These are phyloP conservation scores for Dendroctonus ponderosae DNA, from an alignment of 1,140 invertebrate species.

Conservation along the genomic window DNA sequence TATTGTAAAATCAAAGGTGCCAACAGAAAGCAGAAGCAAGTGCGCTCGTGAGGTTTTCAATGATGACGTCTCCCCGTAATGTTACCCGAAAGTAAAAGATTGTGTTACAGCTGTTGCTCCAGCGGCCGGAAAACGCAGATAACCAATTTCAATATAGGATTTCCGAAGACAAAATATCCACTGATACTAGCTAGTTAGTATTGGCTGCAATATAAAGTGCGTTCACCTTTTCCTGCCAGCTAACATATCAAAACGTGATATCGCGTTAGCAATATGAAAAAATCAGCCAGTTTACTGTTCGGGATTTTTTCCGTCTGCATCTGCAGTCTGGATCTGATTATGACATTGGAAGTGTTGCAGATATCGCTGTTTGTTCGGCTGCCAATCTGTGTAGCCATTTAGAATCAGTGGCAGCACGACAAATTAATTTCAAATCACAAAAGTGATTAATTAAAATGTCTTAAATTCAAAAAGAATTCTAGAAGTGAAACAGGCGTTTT, in stretches of 20 bases:
- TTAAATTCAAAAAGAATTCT: no score
- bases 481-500: no score
- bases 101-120: slow-evolving; percentile 18
- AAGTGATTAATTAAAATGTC: no score
- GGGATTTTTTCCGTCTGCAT: slow-evolving; percentile 7
- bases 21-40: no score
- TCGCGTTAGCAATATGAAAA: slow-evolving; percentile 8
- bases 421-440: no score
- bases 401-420: no score
- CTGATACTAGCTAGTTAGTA: slow-evolving; percentile 15
- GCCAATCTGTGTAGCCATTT: no score
- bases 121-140: slow-evolving; percentile 27
- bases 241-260: slow-evolving; percentile 21
- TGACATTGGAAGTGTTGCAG: no score
- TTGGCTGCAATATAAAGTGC: slow-evolving; percentile 20
- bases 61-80: slow-evolving; percentile 1
- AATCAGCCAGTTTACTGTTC: slow-evolving; percentile 11
- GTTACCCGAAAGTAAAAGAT: slow-evolving; percentile 18
- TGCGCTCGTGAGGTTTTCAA: no score
- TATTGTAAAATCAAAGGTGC: no score
- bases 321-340: no score
- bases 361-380: no score
- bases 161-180: slow-evolving; percentile 34
- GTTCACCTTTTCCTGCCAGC: slow-evolving; percentile 22
- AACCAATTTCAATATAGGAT: slow-evolving; percentile 31